Base-by-base conservation (phyloP, 1,140 invertebrate species). In the Atta colombica region DNA sequence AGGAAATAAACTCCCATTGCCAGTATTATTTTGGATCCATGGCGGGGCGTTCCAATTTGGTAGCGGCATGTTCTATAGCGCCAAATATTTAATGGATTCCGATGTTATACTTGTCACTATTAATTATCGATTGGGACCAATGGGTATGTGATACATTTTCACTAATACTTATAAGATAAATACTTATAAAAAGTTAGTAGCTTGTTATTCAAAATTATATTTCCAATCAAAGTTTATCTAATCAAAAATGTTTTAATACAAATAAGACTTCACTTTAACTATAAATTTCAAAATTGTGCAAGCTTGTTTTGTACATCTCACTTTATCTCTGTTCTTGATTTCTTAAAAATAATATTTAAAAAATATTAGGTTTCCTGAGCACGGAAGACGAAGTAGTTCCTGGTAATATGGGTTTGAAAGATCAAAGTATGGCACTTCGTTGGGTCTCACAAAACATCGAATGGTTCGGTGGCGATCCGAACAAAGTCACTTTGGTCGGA, bases 61-160 rank as follows among this genome's bases (percentile, higher is more conserved):
- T 74, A 94, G 93, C 87, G 94, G 68, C 93, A 94, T 84, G 55
- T 85, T 85, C n/a, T 92, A 95, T 92, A 92, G 95, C 80, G 95
- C 96, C 0, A 96, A 96, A 78, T 97, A 96, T 90, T 92, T 97
- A 1, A 95, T 97, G 94, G 96, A 96, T 84, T 95, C 96, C 68
- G 95, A 97, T 71, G 95, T 97, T 3, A 94, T 97, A 71, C 93
- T 97, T 45, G 96, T 97, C 0, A 97, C 96, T 0, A 91, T 97
- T 8, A 97, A 97, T 88, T 97, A 97, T 91, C 95, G 97, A 51
- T 91, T 96, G 12, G 97, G 96, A 88, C 95, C 96, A 1, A 92
- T 97, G 18, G 96, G 96, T 95, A 92, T 45, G 39, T 45, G 39
- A 45, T 55, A 66, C 71, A 28, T 60, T 45, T 21, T n/a, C n/a